Conservation (phyloP, 2,113 vertebrate species). For the Cygnus buccinator region DNA sequence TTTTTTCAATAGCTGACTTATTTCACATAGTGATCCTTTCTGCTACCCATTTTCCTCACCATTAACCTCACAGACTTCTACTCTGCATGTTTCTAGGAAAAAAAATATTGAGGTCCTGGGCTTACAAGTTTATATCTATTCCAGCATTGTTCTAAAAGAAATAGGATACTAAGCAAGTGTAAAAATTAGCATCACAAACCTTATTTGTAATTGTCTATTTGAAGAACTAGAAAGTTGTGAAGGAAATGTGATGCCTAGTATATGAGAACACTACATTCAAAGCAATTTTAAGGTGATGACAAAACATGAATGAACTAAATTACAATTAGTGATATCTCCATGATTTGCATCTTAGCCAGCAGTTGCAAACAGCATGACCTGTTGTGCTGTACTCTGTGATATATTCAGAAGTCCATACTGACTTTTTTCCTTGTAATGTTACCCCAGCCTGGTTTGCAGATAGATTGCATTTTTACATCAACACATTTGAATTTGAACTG, state of each 20-base stretch:
- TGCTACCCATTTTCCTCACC: constrained; percentile 9
- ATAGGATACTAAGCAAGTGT: neutral
- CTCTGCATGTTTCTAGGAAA: neutral
- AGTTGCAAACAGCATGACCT: neutral
- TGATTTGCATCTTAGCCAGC: neutral
- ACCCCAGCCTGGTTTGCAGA: neutral
- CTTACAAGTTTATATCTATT: neutral
- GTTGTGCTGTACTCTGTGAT: neutral
- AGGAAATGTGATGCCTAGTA: neutral
- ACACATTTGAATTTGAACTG: neutral
- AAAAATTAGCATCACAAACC: neutral
- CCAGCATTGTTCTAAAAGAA: neutral
- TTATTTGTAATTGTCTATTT: neutral
- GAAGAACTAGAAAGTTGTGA: neutral
- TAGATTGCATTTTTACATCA: neutral
- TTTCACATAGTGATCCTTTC: neutral
- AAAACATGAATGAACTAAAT: neutral
- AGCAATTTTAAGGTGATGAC: neutral
- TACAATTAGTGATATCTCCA: neutral
- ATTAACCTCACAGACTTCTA: constrained; percentile 26
- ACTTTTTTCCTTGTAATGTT: neutral
- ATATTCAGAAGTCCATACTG: neutral
- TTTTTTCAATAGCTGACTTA: neutral
- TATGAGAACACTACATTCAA: neutral
- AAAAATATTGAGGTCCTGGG: neutral